Evolutionary conservation across 2,113 vertebrate species (phyloP), one percentile per base, ranked within the genome.

Genomic region (Heterotilapia buettikoferi): DNA sequence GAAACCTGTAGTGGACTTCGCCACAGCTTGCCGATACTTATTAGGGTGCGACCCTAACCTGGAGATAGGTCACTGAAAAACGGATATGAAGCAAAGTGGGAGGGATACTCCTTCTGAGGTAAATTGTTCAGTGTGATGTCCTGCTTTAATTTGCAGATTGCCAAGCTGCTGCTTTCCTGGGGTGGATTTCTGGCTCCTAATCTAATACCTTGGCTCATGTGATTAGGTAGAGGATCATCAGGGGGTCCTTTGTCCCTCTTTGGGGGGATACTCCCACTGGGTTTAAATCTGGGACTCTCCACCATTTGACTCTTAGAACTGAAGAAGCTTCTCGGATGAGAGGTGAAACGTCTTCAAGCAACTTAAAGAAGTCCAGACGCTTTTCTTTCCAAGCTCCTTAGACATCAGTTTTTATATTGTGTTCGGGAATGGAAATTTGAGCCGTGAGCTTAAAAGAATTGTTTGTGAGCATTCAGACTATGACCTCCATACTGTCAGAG

Each of bases 11-110:
- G 24, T 57, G 24, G 54, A 57, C 54, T 57, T 26, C 24, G 0
- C 12, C 54, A 56, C 54, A 7, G 2, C 54, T 26, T 57, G 54
- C 54, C 0, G 6, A 56, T 56, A 26, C 21, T 26, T 56, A 56
- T 56, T 56, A 56, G 11, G 21, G 21, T 24, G 53, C 0, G 21
- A 56, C 53, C 53, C 0, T 26, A 56, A 56, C 0, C 11, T 56
- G 0, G 53, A 56, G 21, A 56, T 24, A 3, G 21, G 21, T 24
- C 11, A 4, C 53, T 56, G 24, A 56, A 56, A 56, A 56, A 56
- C 1, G 0, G 10, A 56, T 24, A 24, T 56, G 10, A 56, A 24
- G 53, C 2, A 56, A 56, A 56, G 0, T 54, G 53, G n/a, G 53
- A 56, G 16, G 16, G 47, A 50, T 50, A 50, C 16, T 50, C 16